Evolutionary conservation across 2,888 invertebrate genomes (phyloP).

Genomic region (Allophyes oxyacanthae): DNA sequence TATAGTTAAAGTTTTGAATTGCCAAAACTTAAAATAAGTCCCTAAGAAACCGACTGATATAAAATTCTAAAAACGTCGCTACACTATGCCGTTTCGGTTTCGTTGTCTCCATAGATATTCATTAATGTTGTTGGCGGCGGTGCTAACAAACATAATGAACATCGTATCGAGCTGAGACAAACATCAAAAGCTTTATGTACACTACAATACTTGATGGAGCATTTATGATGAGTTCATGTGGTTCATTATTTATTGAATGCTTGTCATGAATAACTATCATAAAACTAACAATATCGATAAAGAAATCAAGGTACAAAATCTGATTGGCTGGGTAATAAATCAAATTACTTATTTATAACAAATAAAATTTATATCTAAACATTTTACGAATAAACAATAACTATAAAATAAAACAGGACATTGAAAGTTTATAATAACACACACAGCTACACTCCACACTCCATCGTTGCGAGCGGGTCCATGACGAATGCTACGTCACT

Average conservation of each 20-base stretch:
- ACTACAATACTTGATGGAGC: constrained; percentile 55
- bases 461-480: constrained; percentile 76
- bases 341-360: constrained; percentile 84
- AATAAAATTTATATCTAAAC: constrained; percentile 89
- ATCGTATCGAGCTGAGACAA: constrained; percentile 78
- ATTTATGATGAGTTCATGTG: constrained; percentile 65
- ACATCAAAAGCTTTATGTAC: constrained; percentile 76
- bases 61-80: constrained; percentile 64
- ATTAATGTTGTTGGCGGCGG: constrained; percentile 82
- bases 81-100: constrained; percentile 57
- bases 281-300: constrained; percentile 83
- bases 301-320: constrained; percentile 87
- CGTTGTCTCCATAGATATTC: constrained; percentile 73
- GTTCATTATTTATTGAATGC: constrained; percentile 64
- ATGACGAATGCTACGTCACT: constrained; percentile 81
- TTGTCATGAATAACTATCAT: constrained; percentile 86
- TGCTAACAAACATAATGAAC: constrained; percentile 85
- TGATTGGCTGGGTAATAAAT: constrained; percentile 83
- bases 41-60: constrained; percentile 76
- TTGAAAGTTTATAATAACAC: constrained; percentile 89
- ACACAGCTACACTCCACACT: constrained; percentile 85
- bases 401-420: constrained; percentile 89
- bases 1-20: constrained; percentile 89
- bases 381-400: constrained; percentile 87
- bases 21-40: constrained; percentile 89